These are phyloP conservation scores for Pseudomyrmex cubaensis DNA, from an alignment of 1,140 invertebrate genomes.

Conservation along the genomic window DNA sequence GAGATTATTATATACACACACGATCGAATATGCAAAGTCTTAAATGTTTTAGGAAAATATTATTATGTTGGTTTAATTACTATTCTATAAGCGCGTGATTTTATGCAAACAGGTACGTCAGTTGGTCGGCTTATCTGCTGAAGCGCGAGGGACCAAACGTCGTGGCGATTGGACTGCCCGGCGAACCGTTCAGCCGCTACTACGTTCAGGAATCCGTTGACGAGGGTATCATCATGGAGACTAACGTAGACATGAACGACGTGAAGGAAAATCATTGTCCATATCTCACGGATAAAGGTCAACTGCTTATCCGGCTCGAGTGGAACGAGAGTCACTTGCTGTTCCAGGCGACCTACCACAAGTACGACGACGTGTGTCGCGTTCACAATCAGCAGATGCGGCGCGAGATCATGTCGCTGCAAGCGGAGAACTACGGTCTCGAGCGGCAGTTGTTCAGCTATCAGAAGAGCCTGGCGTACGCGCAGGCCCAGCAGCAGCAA, in stretches of 20 bases:
- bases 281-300: conserved; percentile 92
- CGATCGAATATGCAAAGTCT: not conserved
- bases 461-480: conserved; percentile 93
- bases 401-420: conserved; percentile 92
- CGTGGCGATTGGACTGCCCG: conserved; percentile 88
- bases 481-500: conserved; percentile 86
- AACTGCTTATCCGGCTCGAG: conserved; percentile 92
- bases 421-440: conserved; percentile 94
- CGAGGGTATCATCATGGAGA: conserved; percentile 94
- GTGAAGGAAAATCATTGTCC: conserved; percentile 91
- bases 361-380: conserved; percentile 93
- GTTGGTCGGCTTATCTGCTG: conserved; percentile 92
- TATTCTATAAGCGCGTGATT: not conserved
- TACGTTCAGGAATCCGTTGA: conserved; percentile 93
- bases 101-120: conserved; percentile 88
- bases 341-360: conserved; percentile 94
- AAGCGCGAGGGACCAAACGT: conserved; percentile 85
- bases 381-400: conserved; percentile 96
- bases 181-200: conserved; percentile 93
- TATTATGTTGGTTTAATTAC: not conserved
- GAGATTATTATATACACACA: no score
- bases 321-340: conserved; percentile 94
- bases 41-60: not conserved
- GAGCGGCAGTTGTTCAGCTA: conserved; percentile 95
- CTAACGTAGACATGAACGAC: conserved; percentile 91